Base-by-base conservation (phyloP, 53 echinoderm and acorn worm genomes). In the Echinarachnius parma region DNA sequence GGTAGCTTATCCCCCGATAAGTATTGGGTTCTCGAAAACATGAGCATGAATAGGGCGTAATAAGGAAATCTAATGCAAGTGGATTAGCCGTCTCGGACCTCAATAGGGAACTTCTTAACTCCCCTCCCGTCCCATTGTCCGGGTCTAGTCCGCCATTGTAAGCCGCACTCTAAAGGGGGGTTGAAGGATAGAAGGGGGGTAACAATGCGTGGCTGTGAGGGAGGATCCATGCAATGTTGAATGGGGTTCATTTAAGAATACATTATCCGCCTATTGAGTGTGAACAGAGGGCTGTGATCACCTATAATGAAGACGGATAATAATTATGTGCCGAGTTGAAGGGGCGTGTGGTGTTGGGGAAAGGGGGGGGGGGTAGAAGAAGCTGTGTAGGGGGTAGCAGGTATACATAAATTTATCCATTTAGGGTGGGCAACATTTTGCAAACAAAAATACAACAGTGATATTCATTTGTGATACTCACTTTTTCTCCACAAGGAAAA, bases 201-300 rank as follows among this genome's bases (percentile, higher is more conserved):
- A 64, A 64, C 45, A 64, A n/a, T 28, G 64, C 28, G 28, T 46
- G 44, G 21, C 14, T 28, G 53, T 68, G 68, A 21, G 34, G 68
- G 48, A 29, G 5, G 39, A 56, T 27, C 57, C 55, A 5, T 21
- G 15, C 13, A 21, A n/a, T 13, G 34, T 0, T 72, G 72, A 72
- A 72, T 57, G 18, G 57, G 39, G 36, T 37, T 72, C 72, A 72
- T 72, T 72, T 72, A 72, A 72, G 56, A 72, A 57, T 39, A 72
- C 72, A 72, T 72, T 72, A 72, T 55, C 57, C 56, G 46, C 34
- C 72, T 37, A 54, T 72, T 57, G 36, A 72, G 26, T 18, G 18
- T 15, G 29, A 34, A 34, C 37, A 34, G 23, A 37, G 39, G 36
- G 72, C 37, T 56, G 34, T 21, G 24, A 72, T 72, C 36, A 34